Evolutionary conservation across 2,888 invertebrate genomes (phyloP), one percentile per base, ranked within the genome.

Genomic region (Hypolimnas misippus): DNA sequence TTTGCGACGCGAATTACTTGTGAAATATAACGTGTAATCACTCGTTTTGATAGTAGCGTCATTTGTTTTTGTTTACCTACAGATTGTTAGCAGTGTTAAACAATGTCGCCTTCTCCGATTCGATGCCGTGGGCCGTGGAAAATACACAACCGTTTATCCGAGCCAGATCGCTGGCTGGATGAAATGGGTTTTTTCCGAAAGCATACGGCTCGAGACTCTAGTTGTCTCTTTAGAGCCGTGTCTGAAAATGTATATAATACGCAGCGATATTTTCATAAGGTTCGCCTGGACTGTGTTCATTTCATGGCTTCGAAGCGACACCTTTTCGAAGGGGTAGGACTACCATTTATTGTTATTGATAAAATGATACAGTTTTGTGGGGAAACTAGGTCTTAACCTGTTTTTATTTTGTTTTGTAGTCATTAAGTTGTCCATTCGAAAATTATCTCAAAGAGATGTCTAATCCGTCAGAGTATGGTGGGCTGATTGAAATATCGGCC

Each of bases 131-230:
- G 89, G 65, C 82, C 90, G 59, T 91, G 90, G 91, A 91, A 89
- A 84, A 78, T 89, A 69, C 87, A 89, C 74, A 91, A 90, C 73
- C 87, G 92, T 70, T 81, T 86, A 33, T 90, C 92, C 52, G 92
- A 92, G 76, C 87, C 90, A 17, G 97, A 97, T 82, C 94, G 95
- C 75, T 97, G 96, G 94, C 87, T 98, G 73, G 96, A 96, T 74
- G 93, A 94, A 70, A 93, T 96, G 81, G 96, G 96, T 42, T 95
- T 95, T 77, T 97, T 96, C 83, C 93, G 98, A 73, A 98, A 98
- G 92, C 96, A 96, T 77, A 95, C 96, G 16, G 97, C 98, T 57
- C 95, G 96, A 76, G 98, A 98, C 92, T 95, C 97, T 56, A 96
- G 96, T 65, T 97, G 97, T 79, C 91, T 98, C 52, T 98, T 98